Evolutionary conservation across 2,797 vertebrate genomes (phyloP).

Genomic region (Acomys russatus): DNA sequence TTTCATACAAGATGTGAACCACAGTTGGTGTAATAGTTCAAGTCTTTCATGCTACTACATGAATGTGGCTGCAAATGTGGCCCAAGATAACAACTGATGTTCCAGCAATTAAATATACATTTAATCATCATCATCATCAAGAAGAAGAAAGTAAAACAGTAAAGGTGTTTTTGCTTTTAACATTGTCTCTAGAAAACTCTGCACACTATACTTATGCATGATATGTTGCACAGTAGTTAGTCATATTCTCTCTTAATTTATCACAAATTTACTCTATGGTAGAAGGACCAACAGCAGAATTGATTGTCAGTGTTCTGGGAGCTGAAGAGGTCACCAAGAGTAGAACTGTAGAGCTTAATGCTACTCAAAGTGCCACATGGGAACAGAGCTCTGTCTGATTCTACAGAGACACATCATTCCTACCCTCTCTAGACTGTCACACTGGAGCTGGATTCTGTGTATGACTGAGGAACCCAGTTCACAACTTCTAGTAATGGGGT

Average conservation of each 20-base stretch:
- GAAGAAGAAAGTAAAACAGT: not conserved
- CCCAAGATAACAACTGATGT: rapidly evolving
- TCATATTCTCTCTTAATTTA: not conserved
- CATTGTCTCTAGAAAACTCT: not conserved
- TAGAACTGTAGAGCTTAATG: not conserved
- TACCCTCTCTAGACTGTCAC: not conserved
- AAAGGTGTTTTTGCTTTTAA: not conserved
- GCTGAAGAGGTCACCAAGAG: not conserved
- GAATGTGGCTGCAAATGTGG: not conserved
- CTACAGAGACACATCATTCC: rapidly evolving
- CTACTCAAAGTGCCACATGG: not conserved
- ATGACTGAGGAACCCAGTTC: not conserved
- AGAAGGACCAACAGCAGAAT: not conserved
- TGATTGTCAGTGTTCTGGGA: not conserved
- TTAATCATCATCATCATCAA: too few relatives aligned
- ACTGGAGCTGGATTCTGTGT: not conserved
- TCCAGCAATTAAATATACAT: not conserved
- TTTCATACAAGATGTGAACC: not conserved
- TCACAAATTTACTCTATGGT: not conserved
- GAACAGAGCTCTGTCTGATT: not conserved
- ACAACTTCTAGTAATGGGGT: rapidly evolving
- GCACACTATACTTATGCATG: not conserved
- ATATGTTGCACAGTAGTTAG: not conserved
- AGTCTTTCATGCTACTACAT: not conserved
- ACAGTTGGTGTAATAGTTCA: rapidly evolving